Percentiles rank a stretch among this genome's conserved stretches.
Evolutionary conservation across 2,797 vertebrate genomes (phyloP).

Genomic region (Myiotriccus ornatus): DNA sequence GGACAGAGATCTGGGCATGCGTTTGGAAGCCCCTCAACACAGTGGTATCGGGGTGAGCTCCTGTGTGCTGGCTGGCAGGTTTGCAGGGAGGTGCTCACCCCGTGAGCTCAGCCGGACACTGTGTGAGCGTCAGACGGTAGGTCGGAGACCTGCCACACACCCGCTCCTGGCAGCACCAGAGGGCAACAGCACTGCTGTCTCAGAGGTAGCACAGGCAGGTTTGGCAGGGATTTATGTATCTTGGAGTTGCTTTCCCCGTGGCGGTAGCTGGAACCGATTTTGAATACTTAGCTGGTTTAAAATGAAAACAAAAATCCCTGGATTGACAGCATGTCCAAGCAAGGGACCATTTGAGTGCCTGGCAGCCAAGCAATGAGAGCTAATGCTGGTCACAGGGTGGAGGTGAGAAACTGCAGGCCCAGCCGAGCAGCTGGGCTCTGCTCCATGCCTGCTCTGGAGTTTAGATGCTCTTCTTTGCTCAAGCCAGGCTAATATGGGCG

Average conservation of each 20-base stretch:
- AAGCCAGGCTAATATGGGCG: rapidly evolving
- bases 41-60: rapidly evolving
- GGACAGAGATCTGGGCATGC: rapidly evolving
- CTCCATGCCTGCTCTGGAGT: not conserved
- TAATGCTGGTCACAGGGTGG: not conserved
- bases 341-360: not conserved
- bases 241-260: not conserved
- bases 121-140: rapidly evolving
- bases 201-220: not conserved
- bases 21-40: not conserved
- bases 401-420: not conserved
- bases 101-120: rapidly evolving
- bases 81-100: not conserved
- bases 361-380: not conserved
- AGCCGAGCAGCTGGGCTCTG: not conserved
- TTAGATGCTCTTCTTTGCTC: not conserved
- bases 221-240: conserved; percentile 18
- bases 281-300: conserved; percentile 45
- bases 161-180: rapidly evolving
- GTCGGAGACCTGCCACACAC: not conserved
- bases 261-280: conserved; percentile 21
- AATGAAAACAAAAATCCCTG: conserved; percentile 37
- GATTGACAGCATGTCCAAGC: conserved; percentile 5
- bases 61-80: rapidly evolving
- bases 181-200: not conserved